Evolutionary conservation across 2,797 vertebrate species (phyloP).

Genomic region (Todus mexicanus): DNA sequence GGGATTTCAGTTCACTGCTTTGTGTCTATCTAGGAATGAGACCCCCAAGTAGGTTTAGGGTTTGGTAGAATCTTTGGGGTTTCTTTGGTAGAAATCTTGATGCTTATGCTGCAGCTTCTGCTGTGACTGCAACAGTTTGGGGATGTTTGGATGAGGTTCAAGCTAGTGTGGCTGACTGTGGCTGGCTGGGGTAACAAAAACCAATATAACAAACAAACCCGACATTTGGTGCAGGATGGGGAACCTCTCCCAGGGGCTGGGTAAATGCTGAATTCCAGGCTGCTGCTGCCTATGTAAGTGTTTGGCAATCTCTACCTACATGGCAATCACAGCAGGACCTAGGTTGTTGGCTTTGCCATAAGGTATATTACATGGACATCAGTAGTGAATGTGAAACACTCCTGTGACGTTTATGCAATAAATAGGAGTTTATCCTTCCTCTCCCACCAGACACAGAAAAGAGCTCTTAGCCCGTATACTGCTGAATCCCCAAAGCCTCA

Average conservation of each 20-base stretch:
- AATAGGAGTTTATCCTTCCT: not conserved
- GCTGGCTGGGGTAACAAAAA: not conserved
- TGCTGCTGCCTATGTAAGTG: not conserved
- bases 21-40: not conserved
- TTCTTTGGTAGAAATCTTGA: not conserved
- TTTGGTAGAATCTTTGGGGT: not conserved
- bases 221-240: accelerated
- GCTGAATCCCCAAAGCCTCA: not conserved
- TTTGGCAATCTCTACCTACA: not conserved
- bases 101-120: not conserved
- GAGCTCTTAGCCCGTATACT: not conserved
- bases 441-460: not conserved
- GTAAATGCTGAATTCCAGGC: not conserved
- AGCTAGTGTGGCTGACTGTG: accelerated
- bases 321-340: not conserved
- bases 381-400: not conserved
- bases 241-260: not conserved
- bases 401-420: not conserved
- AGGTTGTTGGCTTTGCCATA: not conserved
- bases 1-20: not conserved
- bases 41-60: not conserved
- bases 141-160: not conserved
- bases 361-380: not conserved
- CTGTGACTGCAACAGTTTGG: not conserved
- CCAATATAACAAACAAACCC: not conserved